A percentile compares a stretch with the other conserved stretches of the same genome.
Evolutionary conservation across 1,140 invertebrate genomes (phyloP).

Genomic region (Zaprionus camerounensis): DNA sequence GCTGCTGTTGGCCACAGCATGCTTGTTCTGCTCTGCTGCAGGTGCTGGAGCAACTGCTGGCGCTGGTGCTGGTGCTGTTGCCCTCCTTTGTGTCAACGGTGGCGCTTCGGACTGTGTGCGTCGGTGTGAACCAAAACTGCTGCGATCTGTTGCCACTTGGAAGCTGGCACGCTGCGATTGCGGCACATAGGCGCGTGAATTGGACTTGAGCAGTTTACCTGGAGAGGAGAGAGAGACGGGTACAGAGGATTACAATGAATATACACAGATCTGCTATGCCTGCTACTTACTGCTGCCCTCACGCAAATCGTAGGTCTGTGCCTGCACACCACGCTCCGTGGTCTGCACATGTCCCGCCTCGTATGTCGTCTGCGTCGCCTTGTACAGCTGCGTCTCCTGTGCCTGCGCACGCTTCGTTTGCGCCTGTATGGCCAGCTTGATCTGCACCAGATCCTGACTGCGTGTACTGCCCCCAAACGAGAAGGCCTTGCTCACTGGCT

Average conservation of each 20-base stretch:
- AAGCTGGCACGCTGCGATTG: constrained; percentile 66
- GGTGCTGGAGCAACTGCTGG: background rate
- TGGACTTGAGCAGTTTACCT: constrained; percentile 69
- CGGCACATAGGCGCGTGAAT: constrained; percentile 75
- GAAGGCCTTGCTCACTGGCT: constrained; percentile 72
- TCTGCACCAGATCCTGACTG: constrained; percentile 86
- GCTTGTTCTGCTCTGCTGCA: constrained; percentile 12
- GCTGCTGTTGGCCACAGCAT: constrained; percentile 31
- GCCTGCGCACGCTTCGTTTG: constrained; percentile 82
- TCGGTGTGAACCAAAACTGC: constrained; percentile 68
- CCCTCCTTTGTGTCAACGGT: constrained; percentile 51
- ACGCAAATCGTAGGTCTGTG: constrained; percentile 62
- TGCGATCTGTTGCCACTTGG: constrained; percentile 58
- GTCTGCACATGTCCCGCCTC: constrained; percentile 70
- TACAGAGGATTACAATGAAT: background rate
- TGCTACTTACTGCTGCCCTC: constrained; percentile 65
- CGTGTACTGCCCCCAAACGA: constrained; percentile 80
- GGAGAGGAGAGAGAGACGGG: background rate
- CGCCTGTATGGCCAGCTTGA: constrained; percentile 87
- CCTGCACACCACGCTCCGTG: constrained; percentile 73
- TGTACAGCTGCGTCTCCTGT: constrained; percentile 74
- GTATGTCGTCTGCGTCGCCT: constrained; percentile 72
- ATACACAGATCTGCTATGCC: background rate
- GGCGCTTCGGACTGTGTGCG: constrained; percentile 78
- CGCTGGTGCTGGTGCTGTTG: background rate